These are phyloP conservation scores for Cephalopachus bancanus DNA, from an alignment of 2,797 vertebrate species.

Conservation along the genomic window DNA sequence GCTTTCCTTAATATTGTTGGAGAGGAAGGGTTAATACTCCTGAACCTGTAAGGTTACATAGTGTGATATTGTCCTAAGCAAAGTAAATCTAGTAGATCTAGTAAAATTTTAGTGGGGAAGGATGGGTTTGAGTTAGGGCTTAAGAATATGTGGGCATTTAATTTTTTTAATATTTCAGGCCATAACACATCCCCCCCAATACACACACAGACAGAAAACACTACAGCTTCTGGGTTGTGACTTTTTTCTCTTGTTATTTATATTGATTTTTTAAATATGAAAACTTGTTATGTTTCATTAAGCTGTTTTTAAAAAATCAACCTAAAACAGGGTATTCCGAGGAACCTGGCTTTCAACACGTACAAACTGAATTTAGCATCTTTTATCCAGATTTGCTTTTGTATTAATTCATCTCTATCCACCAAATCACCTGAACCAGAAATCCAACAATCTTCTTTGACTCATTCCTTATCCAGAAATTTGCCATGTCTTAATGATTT, in stretches of 20 bases:
- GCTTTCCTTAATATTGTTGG: not conserved
- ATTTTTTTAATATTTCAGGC: not conserved
- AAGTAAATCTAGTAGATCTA: not conserved
- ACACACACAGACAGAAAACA: not conserved
- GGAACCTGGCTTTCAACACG: not conserved
- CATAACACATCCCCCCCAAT: not conserved
- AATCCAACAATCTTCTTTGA: not conserved
- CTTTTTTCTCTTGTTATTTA: conserved; percentile 7
- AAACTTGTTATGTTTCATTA: conserved; percentile 25
- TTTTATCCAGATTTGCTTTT: not conserved
- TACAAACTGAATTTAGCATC: not conserved
- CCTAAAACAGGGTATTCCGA: not conserved
- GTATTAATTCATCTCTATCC: not conserved
- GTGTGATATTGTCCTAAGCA: not conserved
- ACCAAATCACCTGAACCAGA: conserved; percentile 14
- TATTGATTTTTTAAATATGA: conserved; percentile 44
- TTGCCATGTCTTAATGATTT: not conserved
- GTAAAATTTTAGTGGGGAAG: not conserved
- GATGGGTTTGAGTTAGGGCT: conserved; percentile 21
- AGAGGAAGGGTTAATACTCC: not conserved
- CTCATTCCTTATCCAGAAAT: not conserved
- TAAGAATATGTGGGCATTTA: not conserved
- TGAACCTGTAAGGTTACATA: not conserved
- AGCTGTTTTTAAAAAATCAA: not conserved
- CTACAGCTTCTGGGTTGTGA: not conserved